Conservation (phyloP, 1,140 invertebrate species). For the Chymomyza costata region DNA sequence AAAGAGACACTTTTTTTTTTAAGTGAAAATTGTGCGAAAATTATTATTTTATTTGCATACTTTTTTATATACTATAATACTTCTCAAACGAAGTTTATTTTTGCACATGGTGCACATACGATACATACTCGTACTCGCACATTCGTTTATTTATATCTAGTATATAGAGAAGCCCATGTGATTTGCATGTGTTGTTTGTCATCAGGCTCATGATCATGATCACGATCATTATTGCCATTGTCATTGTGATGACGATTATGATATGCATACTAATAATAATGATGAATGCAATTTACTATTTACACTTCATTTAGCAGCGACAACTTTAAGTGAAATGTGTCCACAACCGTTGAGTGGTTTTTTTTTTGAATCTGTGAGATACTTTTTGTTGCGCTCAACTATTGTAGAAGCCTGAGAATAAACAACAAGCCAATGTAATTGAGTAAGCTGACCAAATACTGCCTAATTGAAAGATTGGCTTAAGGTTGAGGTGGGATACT, state of each 20-base stretch:
- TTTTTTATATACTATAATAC: slow-evolving; percentile 51
- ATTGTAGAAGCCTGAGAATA: slow-evolving; percentile 22
- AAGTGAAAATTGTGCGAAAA: slow-evolving; percentile 56
- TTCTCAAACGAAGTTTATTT: slow-evolving; percentile 33
- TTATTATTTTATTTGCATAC: slow-evolving; percentile 70
- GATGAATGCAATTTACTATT: slow-evolving; percentile 70
- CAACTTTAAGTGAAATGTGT: slow-evolving; percentile 71
- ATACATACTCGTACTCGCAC: no score
- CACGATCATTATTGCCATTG: slow-evolving; percentile 17
- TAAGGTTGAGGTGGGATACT: slow-evolving; percentile 40
- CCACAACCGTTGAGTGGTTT: slow-evolving; percentile 59
- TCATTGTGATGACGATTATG: slow-evolving; percentile 29
- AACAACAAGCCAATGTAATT: slow-evolving; percentile 10
- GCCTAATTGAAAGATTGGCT: slow-evolving; percentile 57
- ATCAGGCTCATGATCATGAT: slow-evolving; percentile 56
- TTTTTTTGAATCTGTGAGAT: neutral
- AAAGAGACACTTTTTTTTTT: slow-evolving; percentile 14
- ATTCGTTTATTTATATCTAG: neutral
- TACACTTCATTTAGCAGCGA: slow-evolving; percentile 70
- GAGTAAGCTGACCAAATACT: slow-evolving; percentile 36
- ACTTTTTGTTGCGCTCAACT: slow-evolving; percentile 17
- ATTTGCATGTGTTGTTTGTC: slow-evolving; percentile 67
- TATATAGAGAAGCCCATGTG: slow-evolving; percentile 50
- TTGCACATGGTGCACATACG: no score
- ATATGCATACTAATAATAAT: slow-evolving; percentile 27